Percentiles rank a stretch among this genome's conserved stretches.
These are phyloP conservation scores for Vulpes ferrilata DNA, from an alignment of 2,113 vertebrate genomes.

Conservation along the genomic window DNA sequence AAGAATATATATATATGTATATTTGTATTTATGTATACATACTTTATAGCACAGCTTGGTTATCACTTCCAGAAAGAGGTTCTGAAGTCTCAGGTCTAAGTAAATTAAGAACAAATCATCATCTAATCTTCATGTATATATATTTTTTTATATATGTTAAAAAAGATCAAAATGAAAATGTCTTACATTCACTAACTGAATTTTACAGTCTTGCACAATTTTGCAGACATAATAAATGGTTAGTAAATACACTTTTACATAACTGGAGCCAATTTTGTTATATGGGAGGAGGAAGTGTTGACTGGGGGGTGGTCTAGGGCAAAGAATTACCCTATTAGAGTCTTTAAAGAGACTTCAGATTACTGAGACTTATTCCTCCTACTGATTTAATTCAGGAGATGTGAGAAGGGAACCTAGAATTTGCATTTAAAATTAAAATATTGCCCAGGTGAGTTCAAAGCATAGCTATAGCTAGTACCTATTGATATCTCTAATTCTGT, in stretches of 20 bases:
- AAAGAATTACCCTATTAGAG: not conserved
- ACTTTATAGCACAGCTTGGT: not conserved
- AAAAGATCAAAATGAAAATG: not conserved
- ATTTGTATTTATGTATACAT: not conserved
- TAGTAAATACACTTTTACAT: not conserved
- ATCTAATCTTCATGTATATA: not conserved
- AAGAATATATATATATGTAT: too few relatives aligned
- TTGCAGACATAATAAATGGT: not conserved
- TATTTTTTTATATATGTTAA: not conserved
- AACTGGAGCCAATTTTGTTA: not conserved
- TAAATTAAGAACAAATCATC: not conserved
- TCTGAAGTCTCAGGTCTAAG: not conserved
- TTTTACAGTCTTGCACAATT: not conserved
- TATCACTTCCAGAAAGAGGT: not conserved
- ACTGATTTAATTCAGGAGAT: not conserved
- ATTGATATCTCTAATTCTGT: not conserved
- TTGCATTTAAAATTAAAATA: not conserved
- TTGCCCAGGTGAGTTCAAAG: not conserved
- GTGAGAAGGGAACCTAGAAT: not conserved
- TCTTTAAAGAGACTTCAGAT: not conserved
- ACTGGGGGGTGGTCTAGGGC: accelerated
- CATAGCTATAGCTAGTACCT: not conserved
- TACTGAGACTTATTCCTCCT: not conserved
- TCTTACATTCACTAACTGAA: not conserved
- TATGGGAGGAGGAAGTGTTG: not conserved